A percentile compares a stretch with the other conserved stretches of the same genome.
These are phyloP conservation scores for Tetrax tetrax DNA, from an alignment of 2,113 vertebrate species.

Conservation along the genomic window DNA sequence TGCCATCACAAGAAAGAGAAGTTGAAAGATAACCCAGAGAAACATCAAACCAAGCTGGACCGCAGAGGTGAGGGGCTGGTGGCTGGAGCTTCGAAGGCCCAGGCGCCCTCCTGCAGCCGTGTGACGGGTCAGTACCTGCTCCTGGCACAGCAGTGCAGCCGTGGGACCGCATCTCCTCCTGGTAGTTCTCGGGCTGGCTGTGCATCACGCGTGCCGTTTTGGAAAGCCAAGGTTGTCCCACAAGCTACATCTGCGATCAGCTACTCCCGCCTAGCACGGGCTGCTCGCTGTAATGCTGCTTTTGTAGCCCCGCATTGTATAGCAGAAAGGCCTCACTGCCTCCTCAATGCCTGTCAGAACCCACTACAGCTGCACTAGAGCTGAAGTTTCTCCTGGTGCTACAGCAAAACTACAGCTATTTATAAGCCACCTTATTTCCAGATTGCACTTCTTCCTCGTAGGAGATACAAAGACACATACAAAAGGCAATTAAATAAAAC, in stretches of 20 bases:
- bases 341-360: slow-evolving; percentile 39
- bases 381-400: neutral
- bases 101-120: accelerated
- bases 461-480: neutral
- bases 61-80: neutral
- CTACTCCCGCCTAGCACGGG: slow-evolving; percentile 22
- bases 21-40: neutral
- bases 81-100: neutral
- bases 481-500: slow-evolving; percentile 33
- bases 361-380: slow-evolving; percentile 1
- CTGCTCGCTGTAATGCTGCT: neutral
- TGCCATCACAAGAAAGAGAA: neutral
- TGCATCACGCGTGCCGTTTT: neutral
- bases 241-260: neutral
- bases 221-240: neutral
- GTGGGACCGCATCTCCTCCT: accelerated
- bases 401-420: neutral
- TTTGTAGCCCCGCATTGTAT: slow-evolving; percentile 44
- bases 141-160: accelerated
- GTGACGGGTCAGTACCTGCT: neutral
- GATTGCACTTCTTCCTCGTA: neutral
- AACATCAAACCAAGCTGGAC: neutral
- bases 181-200: neutral
- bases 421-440: neutral
- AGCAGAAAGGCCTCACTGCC: slow-evolving; percentile 2